Evolutionary conservation across 2,797 vertebrate species (phyloP).

Genomic region (Chelidonichthys spinosus): DNA sequence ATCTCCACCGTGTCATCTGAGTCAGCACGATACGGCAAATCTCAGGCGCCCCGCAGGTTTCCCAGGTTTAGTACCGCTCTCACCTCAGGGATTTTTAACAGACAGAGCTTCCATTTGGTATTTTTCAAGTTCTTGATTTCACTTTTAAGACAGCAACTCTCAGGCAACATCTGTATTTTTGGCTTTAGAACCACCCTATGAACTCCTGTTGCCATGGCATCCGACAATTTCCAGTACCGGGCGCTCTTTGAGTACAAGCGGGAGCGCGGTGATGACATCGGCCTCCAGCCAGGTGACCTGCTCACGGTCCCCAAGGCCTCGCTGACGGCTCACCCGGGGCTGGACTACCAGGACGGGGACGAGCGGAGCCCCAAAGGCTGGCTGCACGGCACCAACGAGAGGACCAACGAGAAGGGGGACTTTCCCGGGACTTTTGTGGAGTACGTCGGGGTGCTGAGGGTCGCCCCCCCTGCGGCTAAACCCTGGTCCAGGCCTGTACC

Average conservation of each 20-base stretch:
- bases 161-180: constrained; percentile 37
- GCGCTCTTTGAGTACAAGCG: constrained; percentile 87
- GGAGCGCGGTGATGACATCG: constrained; percentile 85
- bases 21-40: constrained; percentile 33
- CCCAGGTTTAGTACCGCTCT: constrained; percentile 31
- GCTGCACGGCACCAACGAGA: constrained; percentile 87
- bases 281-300: constrained; percentile 84
- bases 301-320: constrained; percentile 82
- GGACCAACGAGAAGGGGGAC: constrained; percentile 86
- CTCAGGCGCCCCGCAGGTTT: constrained; percentile 45
- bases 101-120: constrained; percentile 18
- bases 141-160: constrained; percentile 29
- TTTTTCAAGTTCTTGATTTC: constrained; percentile 2
- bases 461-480: constrained; percentile 60
- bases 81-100: constrained; percentile 46
- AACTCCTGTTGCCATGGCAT: constrained; percentile 70
- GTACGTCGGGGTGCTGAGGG: constrained; percentile 79
- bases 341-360: constrained; percentile 84
- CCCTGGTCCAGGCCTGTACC: constrained; percentile 81
- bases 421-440: constrained; percentile 90
- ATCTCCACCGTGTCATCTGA: constrained; percentile 12
- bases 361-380: constrained; percentile 85
- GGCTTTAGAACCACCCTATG: constrained; percentile 34
- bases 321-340: constrained; percentile 65
- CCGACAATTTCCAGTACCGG: constrained; percentile 86